phyloP scores from a whole-genome alignment of 1,140 invertebrate species.

The Panagrolaimus sp. region DNA sequence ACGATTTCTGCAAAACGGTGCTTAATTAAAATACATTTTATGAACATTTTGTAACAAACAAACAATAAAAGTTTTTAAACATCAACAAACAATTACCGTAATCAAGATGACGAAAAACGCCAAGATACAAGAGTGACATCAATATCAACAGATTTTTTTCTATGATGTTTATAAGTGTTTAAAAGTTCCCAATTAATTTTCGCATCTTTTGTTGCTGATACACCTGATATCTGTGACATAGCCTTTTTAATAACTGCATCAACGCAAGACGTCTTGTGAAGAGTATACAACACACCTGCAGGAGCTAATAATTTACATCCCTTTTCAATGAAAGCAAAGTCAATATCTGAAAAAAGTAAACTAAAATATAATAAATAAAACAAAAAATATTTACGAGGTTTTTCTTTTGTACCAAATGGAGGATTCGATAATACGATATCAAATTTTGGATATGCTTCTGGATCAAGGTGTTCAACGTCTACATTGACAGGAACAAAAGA shows the following conservation, averaged over 20 bases:
- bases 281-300: not conserved
- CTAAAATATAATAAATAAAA: not conserved
- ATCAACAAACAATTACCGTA: too few relatives aligned
- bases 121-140: slow-evolving; percentile 1
- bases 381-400: not conserved
- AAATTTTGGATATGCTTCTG: not conserved
- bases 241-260: slow-evolving; percentile 2
- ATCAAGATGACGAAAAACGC: not conserved
- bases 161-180: slow-evolving; percentile 9
- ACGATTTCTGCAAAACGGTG: slow-evolving; percentile 3
- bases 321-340: not conserved
- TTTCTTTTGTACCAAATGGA: slow-evolving; percentile 5
- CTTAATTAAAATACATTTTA: not conserved
- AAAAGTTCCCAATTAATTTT: not conserved
- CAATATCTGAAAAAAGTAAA: not conserved
- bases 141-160: not conserved
- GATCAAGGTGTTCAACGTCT: not conserved
- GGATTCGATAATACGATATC: slow-evolving; percentile 1
- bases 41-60: too few relatives aligned
- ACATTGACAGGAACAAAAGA: not conserved
- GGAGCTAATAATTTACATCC: not conserved
- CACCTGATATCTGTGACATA: not conserved
- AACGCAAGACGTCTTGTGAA: not conserved
- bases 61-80: too few relatives aligned
- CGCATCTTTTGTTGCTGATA: not conserved